Percentiles rank a stretch among this genome's conserved stretches.
Conservation (phyloP, 2,797 vertebrate genomes). For the Chromis chromis region DNA sequence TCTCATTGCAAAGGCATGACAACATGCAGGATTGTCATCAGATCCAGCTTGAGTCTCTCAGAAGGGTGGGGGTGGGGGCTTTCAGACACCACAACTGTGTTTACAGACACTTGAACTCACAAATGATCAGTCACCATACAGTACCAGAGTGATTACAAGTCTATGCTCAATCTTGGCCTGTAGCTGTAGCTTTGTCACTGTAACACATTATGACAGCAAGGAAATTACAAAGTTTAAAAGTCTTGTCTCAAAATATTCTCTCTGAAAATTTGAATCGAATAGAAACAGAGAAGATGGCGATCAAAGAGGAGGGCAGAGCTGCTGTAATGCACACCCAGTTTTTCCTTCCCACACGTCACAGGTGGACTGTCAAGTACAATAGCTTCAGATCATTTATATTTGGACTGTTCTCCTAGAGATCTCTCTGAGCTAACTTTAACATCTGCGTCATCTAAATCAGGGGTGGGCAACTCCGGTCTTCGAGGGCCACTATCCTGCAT, state of each 20-base stretch:
- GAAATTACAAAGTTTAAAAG: background rate
- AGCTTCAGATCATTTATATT: background rate
- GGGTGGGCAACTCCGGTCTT: too few relatives aligned
- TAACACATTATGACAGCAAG: background rate
- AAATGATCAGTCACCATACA: conserved; percentile 32
- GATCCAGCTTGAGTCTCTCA: conserved; percentile 54
- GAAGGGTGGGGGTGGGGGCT: conserved; percentile 15
- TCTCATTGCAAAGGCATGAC: conserved; percentile 78
- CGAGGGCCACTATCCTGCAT: too few relatives aligned
- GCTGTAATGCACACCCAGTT: background rate
- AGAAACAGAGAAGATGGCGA: background rate
- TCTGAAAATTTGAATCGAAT: background rate
- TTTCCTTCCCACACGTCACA: background rate
- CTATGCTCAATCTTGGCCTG: background rate
- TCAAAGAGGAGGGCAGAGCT: too few relatives aligned
- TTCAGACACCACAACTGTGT: conserved; percentile 49
- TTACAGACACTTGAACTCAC: conserved; percentile 40
- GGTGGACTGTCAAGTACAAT: background rate
- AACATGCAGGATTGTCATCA: conserved; percentile 62
- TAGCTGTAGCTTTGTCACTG: background rate
- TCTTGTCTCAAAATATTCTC: background rate
- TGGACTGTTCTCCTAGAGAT: too few relatives aligned
- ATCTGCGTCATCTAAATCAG: too few relatives aligned
- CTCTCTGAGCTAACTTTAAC: too few relatives aligned
- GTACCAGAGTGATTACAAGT: conserved; percentile 2